These are phyloP conservation scores for Pseudanteris insignis DNA, from an alignment of 2,888 invertebrate species.

Conservation along the genomic window DNA sequence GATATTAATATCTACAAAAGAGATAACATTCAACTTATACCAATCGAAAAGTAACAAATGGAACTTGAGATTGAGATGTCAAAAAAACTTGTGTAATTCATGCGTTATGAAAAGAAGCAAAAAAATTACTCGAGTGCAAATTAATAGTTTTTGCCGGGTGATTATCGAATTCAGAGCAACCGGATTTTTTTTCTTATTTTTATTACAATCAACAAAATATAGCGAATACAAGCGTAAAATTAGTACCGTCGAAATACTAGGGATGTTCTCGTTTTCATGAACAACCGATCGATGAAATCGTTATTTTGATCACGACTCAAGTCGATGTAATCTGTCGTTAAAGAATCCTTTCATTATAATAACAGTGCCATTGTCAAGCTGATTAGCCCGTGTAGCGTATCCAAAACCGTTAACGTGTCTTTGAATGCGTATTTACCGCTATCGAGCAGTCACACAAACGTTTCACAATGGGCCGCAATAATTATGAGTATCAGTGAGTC, in stretches of 20 bases:
- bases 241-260: conserved; percentile 15
- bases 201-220: not conserved
- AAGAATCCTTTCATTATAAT: conserved; percentile 46
- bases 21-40: too few relatives aligned
- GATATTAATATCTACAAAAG: too few relatives aligned
- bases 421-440: conserved; percentile 49
- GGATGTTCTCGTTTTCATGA: conserved; percentile 22
- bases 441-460: conserved; percentile 35
- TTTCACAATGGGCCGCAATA: conserved; percentile 31
- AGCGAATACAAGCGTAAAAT: conserved; percentile 13
- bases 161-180: too few relatives aligned
- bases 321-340: conserved; percentile 31
- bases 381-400: conserved; percentile 51
- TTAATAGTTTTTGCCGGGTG: too few relatives aligned
- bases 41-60: too few relatives aligned
- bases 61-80: too few relatives aligned
- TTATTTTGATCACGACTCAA: conserved; percentile 29
- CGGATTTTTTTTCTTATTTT: not conserved
- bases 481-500: conserved; percentile 41
- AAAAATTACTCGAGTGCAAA: too few relatives aligned
- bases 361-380: conserved; percentile 49
- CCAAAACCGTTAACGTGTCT: conserved; percentile 54
- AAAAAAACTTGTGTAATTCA: too few relatives aligned
- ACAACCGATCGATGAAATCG: conserved; percentile 21
- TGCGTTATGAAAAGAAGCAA: too few relatives aligned